Base-by-base conservation (phyloP, 2,797 vertebrate genomes). In the Carcharodon carcharias region DNA sequence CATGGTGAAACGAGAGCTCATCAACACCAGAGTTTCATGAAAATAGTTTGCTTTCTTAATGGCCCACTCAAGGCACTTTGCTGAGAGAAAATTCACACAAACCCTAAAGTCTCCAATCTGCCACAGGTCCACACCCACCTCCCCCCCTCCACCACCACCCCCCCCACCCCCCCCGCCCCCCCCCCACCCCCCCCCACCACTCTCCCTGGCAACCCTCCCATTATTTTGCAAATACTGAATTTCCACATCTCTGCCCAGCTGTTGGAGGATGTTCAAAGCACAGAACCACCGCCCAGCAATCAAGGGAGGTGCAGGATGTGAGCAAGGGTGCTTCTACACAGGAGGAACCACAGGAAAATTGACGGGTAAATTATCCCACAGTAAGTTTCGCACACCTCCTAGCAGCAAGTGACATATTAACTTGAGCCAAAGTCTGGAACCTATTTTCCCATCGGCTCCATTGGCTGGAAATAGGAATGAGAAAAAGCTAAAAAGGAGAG, bases 271-370 rank as follows among this genome's bases (percentile, higher is more conserved):
- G 91, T 92, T 65, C 89, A 92, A 35, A 40, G 45, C n/a, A 40
- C 35, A 63, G 16, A 61, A 6, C 23, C 63, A 67, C 91, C n/a
- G 23, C 91, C 91, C n/a, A 67, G n/a, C 28, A 40, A 93, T 93
- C 91, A 67, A 93, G 91, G 91, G 91, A 40, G 91, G 91, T 93
- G 91, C 91, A 67, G 91, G 91, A 93, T 67, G 63, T 93, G n/a
- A 45, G n/a, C 6, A 8, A n/a, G 91, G 71, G 3, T 40, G 40
- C 1, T 26, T 40, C 12, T 65, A 45, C 63, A 5, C n/a, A 67
- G 61, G 91, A n/a, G 21, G 91, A 63, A n/a, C 61, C 40, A 93
- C 7, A 63, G 91, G 91, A 93, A 93, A 45, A 63, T 40, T 65
- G 61, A 67, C 45, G 91, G n/a, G 63, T 93, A 1, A 23, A 23